Evolutionary conservation across 2,113 vertebrate genomes (phyloP).

Genomic region (Platysteira castanea): DNA sequence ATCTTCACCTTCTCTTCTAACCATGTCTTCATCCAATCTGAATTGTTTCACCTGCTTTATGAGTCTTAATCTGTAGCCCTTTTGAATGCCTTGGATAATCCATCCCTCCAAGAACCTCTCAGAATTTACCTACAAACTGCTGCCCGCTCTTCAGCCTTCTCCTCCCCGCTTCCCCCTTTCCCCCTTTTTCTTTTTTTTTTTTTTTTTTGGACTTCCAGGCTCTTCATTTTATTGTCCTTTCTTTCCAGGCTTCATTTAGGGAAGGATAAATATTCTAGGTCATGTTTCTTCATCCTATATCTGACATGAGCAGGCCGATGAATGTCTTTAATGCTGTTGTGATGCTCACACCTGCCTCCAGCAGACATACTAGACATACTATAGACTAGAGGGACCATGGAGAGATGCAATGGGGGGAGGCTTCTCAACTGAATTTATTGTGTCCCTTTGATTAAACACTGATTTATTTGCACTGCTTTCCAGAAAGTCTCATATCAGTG

Average conservation of each 20-base stretch:
- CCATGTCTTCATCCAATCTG: neutral
- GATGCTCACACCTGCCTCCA: neutral
- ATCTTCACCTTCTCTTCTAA: neutral
- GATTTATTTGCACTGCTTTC: neutral
- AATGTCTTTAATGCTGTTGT: neutral
- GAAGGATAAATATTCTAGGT: neutral
- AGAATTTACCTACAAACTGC: neutral
- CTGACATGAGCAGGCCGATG: neutral
- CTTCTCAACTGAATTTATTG: neutral
- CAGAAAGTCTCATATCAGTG: neutral
- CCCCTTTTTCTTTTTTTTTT: no score
- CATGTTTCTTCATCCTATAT: neutral
- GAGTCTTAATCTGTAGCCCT: neutral
- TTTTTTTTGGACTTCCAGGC: neutral
- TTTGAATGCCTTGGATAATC: neutral
- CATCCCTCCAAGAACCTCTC: neutral
- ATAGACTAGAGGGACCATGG: neutral
- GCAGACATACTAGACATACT: neutral
- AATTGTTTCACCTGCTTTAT: neutral
- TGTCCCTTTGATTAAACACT: neutral
- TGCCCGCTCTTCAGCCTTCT: rapidly evolving
- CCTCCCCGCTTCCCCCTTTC: rapidly evolving
- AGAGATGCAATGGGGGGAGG: neutral
- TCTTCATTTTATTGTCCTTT: neutral
- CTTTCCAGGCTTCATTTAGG: neutral